Percentiles rank a stretch among this genome's conserved stretches.
Evolutionary conservation across 2,888 invertebrate species (phyloP).

Genomic region (Dryococelus australis): DNA sequence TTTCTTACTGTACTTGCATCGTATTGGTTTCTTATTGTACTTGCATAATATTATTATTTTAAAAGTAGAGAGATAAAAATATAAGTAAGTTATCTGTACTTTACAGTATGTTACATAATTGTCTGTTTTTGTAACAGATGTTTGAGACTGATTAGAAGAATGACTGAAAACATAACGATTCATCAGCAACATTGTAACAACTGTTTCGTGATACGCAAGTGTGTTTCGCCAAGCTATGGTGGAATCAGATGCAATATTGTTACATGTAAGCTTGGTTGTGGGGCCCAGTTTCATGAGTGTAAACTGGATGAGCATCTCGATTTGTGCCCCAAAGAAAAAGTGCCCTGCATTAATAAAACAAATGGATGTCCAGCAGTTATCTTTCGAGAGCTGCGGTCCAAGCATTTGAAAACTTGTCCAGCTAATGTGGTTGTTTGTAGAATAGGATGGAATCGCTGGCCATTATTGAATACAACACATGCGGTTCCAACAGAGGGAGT

Average conservation of each 20-base stretch:
- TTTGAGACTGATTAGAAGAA: background rate
- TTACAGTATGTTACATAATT: no score
- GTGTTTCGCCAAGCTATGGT: conserved; percentile 11
- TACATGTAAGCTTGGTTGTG: conserved; percentile 31
- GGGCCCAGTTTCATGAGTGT: conserved; percentile 31
- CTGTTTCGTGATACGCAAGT: conserved; percentile 25
- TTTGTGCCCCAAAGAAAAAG: conserved; percentile 35
- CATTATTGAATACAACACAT: background rate
- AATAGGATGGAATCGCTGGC: conserved; percentile 33
- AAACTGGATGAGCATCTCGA: conserved; percentile 31
- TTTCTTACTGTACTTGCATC: no score
- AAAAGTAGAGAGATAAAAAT: no score
- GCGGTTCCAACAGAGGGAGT: background rate
- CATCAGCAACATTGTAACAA: conserved; percentile 30
- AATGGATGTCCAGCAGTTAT: conserved; percentile 35
- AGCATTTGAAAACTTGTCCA: conserved; percentile 34
- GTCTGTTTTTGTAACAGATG: background rate
- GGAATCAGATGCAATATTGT: conserved; percentile 28
- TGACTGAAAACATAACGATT: background rate
- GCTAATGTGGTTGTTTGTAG: conserved; percentile 29
- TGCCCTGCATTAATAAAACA: conserved; percentile 34
- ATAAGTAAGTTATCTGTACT: no score
- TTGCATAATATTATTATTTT: no score
- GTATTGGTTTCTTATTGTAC: no score
- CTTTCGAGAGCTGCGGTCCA: conserved; percentile 26